Evolutionary conservation across 2,797 vertebrate species (phyloP).

Genomic region (Clarias laeviceps): DNA sequence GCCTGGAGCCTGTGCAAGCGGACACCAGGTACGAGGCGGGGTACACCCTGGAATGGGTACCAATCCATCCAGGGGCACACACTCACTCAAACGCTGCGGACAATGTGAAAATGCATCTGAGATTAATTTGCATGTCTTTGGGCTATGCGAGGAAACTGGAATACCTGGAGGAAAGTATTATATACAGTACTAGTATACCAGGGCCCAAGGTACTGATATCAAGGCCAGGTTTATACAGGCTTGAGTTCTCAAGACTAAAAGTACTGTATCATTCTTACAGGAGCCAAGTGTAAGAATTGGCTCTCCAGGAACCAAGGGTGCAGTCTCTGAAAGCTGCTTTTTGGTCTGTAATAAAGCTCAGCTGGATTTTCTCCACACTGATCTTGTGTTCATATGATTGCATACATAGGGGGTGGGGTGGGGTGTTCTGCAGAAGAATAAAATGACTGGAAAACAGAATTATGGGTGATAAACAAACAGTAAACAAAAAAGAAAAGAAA

Average conservation of each 20-base stretch:
- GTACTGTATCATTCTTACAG: background rate
- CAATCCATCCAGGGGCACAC: too few species aligned
- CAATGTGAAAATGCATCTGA: too few species aligned
- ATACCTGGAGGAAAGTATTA: too few species aligned
- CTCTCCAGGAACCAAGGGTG: background rate
- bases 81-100: too few species aligned
- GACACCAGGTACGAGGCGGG: too few species aligned
- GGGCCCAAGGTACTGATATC: background rate
- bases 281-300: background rate
- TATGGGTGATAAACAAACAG: constrained; percentile 1
- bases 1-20: too few species aligned
- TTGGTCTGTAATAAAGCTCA: background rate
- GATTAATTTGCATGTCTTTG: too few species aligned
- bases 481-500: background rate
- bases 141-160: too few species aligned
- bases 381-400: constrained; percentile 5
- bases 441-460: background rate
- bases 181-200: too few species aligned
- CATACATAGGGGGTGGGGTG: background rate
- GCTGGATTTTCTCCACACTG: background rate
- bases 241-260: background rate
- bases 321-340: background rate
- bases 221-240: background rate
- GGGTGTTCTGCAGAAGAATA: background rate
- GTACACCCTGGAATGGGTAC: too few species aligned